Evolutionary conservation across 1,140 invertebrate species (phyloP).

Genomic region (Belonocnema kinseyi): DNA sequence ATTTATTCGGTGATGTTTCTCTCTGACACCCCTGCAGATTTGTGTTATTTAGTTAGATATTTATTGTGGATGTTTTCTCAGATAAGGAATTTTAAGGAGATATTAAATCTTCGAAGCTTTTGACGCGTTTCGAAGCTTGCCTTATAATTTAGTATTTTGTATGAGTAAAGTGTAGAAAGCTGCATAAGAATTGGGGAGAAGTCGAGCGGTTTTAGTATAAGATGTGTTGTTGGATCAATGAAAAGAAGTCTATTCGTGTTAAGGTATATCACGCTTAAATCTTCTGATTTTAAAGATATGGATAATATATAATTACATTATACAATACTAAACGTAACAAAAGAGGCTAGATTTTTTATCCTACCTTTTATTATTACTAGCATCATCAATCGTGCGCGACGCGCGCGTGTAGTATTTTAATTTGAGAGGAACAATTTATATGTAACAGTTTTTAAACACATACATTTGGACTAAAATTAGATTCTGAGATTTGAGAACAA

Average conservation of each 20-base stretch:
- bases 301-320: slow-evolving; percentile 42
- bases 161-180: too few species aligned
- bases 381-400: too few species aligned
- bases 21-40: neutral
- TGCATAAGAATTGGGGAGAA: neutral
- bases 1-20: neutral
- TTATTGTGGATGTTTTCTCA: neutral
- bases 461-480: too few species aligned
- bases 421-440: too few species aligned
- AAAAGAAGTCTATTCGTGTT: slow-evolving; percentile 70
- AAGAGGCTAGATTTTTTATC: neutral
- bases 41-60: neutral
- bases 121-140: neutral
- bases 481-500: too few species aligned
- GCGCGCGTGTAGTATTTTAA: too few species aligned
- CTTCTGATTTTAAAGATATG: slow-evolving; percentile 49
- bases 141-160: slow-evolving; percentile 9
- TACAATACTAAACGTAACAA: slow-evolving; percentile 41
- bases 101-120: neutral
- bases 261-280: slow-evolving; percentile 59
- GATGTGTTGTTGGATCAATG: slow-evolving; percentile 64
- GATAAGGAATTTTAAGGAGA: too few species aligned
- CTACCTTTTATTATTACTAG: neutral
- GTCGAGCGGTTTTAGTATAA: slow-evolving; percentile 51
- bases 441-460: too few species aligned